Percentiles rank a stretch among this genome's conserved stretches.
These are phyloP conservation scores for Cottus gobio DNA, from an alignment of 2,113 vertebrate species.

Conservation along the genomic window DNA sequence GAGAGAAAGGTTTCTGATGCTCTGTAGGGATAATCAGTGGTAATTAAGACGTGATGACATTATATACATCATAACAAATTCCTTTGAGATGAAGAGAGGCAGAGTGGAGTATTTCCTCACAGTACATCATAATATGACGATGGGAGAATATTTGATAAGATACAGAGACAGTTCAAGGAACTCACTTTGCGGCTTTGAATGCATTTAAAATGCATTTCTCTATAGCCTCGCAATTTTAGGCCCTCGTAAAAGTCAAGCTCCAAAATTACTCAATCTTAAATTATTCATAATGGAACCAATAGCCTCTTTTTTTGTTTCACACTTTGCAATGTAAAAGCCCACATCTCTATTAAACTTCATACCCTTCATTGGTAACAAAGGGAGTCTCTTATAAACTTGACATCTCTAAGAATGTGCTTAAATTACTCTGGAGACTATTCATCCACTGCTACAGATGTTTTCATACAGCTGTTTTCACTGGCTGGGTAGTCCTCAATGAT, in stretches of 20 bases:
- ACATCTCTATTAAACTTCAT: background rate
- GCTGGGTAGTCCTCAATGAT: background rate
- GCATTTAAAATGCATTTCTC: background rate
- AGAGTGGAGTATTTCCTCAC: background rate
- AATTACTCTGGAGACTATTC: background rate
- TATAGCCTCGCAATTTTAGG: background rate
- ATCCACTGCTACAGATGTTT: background rate
- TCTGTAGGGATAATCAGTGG: constrained; percentile 31
- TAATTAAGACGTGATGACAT: constrained; percentile 21
- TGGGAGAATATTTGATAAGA: background rate
- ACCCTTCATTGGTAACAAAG: background rate
- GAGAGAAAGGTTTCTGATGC: constrained; percentile 35
- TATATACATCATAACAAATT: constrained; percentile 29
- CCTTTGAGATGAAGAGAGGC: background rate
- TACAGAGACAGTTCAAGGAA: background rate
- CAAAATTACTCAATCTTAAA: background rate
- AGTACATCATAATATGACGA: background rate
- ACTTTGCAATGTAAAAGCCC: background rate
- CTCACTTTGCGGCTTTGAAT: background rate
- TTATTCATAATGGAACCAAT: background rate
- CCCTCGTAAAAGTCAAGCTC: background rate
- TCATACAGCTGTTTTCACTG: background rate
- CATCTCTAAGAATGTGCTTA: background rate
- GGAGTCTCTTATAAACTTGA: background rate
- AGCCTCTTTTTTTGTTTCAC: background rate